Percentiles rank a stretch among this genome's conserved stretches.
phyloP scores from a whole-genome alignment of 2,797 vertebrate genomes.

The Zalophus californianus region DNA sequence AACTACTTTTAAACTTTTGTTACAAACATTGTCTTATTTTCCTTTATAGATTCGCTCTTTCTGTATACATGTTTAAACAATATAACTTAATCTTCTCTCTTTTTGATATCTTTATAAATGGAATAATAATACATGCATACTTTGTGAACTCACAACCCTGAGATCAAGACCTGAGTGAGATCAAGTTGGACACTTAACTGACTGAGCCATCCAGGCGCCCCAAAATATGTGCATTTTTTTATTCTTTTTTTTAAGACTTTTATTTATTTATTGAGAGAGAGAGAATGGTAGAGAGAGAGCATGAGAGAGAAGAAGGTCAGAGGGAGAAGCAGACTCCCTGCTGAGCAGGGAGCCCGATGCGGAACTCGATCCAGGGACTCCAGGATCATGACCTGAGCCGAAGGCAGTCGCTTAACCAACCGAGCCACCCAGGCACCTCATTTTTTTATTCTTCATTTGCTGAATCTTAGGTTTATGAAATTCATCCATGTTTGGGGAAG shows the following conservation, averaged over 20 bases:
- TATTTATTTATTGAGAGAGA: no score
- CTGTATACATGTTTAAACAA: not conserved
- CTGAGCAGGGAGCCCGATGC: no score
- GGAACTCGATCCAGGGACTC: no score
- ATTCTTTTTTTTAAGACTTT: not conserved
- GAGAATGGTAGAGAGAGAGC: no score
- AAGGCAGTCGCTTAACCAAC: no score
- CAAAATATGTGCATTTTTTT: not conserved
- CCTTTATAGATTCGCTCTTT: not conserved
- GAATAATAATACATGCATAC: not conserved
- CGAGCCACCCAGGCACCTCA: not conserved
- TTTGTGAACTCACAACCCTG: not conserved
- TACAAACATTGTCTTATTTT: not conserved
- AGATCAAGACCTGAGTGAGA: not conserved
- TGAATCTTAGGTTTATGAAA: conserved; percentile 4
- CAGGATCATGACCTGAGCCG: no score
- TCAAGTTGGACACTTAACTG: not conserved
- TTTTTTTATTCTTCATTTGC: not conserved
- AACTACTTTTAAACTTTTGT: not conserved
- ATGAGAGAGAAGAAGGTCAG: no score
- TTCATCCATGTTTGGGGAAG: not conserved
- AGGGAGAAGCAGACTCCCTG: no score
- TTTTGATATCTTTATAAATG: conserved; percentile 30
- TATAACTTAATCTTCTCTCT: not conserved
- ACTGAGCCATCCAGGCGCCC: not conserved